Percentiles rank a stretch among this genome's conserved stretches.
Conservation (phyloP, 2,797 vertebrate genomes). For the Spheniscus humboldti region DNA sequence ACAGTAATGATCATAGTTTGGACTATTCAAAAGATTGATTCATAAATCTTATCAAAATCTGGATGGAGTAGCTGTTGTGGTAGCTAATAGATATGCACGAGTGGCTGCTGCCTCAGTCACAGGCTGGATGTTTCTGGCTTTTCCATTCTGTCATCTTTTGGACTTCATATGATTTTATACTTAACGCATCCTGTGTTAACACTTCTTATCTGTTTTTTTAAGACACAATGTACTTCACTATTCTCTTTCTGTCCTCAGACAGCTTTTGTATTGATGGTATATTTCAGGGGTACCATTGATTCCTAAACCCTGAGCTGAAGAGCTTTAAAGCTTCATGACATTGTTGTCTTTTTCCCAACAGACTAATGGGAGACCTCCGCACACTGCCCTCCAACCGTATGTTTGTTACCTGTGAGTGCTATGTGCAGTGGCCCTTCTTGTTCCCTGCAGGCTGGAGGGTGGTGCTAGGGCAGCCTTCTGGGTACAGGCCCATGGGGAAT, state of each 20-base stretch:
- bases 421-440: not conserved
- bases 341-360: not conserved
- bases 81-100: not conserved
- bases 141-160: not conserved
- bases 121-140: not conserved
- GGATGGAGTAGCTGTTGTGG: not conserved
- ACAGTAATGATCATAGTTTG: not conserved
- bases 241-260: not conserved
- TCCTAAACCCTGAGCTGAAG: not conserved
- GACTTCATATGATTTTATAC: not conserved
- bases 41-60: not conserved
- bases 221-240: not conserved
- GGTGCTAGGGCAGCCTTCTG: not conserved
- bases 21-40: not conserved
- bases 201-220: not conserved
- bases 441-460: not conserved
- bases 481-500: not conserved
- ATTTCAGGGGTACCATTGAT: not conserved
- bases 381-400: accelerated
- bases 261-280: not conserved
- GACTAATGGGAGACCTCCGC: not conserved
- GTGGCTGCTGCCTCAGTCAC: not conserved
- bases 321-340: not conserved
- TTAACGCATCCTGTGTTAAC: accelerated
- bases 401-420: not conserved